Conservation (phyloP, 2,113 vertebrate species). For the Upupa epops region DNA sequence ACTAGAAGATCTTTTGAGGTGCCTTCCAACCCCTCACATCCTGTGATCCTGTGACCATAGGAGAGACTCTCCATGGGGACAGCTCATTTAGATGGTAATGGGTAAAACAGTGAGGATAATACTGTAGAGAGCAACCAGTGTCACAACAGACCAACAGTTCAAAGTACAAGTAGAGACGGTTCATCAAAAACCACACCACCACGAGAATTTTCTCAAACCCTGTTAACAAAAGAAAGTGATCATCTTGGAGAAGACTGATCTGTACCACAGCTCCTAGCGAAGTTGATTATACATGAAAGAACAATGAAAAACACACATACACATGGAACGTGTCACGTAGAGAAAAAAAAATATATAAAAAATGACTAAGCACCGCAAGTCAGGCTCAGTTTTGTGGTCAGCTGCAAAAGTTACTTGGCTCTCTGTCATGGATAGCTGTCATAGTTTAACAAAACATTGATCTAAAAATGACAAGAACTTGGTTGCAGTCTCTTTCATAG, state of each 20-base stretch:
- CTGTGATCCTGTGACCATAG: no score
- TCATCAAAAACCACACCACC: background rate
- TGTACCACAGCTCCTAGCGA: background rate
- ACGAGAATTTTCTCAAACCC: constrained; percentile 14
- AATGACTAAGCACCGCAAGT: constrained; percentile 61
- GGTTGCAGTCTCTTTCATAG: constrained; percentile 51
- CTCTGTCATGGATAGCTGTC: constrained; percentile 57
- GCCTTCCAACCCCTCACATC: no score
- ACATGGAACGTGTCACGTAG: constrained; percentile 11
- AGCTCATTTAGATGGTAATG: background rate
- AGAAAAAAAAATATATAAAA: constrained; percentile 30
- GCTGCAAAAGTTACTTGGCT: constrained; percentile 66
- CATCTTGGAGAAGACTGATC: background rate
- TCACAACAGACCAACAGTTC: background rate
- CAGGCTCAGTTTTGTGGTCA: constrained; percentile 61
- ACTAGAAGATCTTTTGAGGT: no score
- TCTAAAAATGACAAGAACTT: constrained; percentile 71
- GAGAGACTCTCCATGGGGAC: background rate
- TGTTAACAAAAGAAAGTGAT: constrained; percentile 26
- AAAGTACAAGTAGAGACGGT: background rate
- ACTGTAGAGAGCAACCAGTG: background rate
- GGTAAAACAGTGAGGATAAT: background rate
- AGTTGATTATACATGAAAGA: constrained; percentile 20
- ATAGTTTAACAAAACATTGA: constrained; percentile 67
- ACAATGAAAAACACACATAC: constrained; percentile 36